Conservation (phyloP, 2,113 vertebrate species). For the Scomber japonicus region DNA sequence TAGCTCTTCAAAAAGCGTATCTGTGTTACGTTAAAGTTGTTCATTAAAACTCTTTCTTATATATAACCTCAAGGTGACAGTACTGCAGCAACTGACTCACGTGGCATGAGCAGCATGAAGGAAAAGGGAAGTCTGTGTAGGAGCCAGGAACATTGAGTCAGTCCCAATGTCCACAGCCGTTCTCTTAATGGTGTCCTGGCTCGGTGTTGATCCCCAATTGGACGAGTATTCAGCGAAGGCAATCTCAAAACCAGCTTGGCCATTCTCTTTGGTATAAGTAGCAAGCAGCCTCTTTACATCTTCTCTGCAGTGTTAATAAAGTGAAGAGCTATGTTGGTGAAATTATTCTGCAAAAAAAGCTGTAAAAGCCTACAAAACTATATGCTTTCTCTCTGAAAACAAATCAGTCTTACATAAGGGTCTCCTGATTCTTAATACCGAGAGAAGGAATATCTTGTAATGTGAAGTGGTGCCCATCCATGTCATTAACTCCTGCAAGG, state of each 20-base stretch:
- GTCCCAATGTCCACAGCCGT: slow-evolving; percentile 87
- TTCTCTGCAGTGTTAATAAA: slow-evolving; percentile 71
- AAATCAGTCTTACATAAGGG: slow-evolving; percentile 25
- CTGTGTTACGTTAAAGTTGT: background rate
- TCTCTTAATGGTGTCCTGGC: slow-evolving; percentile 84
- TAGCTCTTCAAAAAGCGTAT: background rate
- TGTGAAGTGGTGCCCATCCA: slow-evolving; percentile 89
- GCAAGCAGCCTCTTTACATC: slow-evolving; percentile 81
- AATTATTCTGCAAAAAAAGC: background rate
- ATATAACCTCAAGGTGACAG: too few relatives aligned
- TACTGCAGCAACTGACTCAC: slow-evolving; percentile 67
- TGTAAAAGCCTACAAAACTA: background rate
- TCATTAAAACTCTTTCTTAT: too few relatives aligned
- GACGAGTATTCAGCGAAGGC: slow-evolving; percentile 84
- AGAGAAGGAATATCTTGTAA: slow-evolving; percentile 83
- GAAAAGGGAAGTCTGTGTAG: slow-evolving; percentile 83
- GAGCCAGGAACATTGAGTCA: slow-evolving; percentile 89
- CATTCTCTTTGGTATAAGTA: slow-evolving; percentile 81
- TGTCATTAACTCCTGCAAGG: slow-evolving; percentile 88
- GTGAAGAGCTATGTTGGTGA: background rate
- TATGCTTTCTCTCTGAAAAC: background rate
- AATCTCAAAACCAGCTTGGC: slow-evolving; percentile 57
- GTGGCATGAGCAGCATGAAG: slow-evolving; percentile 83
- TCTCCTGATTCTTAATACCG: slow-evolving; percentile 58
- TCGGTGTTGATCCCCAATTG: slow-evolving; percentile 77